Evolutionary conservation across 37 sponge, comb jelly and placozoan species (phyloP), one percentile per base, ranked within the genome.

Genomic region (Cliona cf. orientalis): DNA sequence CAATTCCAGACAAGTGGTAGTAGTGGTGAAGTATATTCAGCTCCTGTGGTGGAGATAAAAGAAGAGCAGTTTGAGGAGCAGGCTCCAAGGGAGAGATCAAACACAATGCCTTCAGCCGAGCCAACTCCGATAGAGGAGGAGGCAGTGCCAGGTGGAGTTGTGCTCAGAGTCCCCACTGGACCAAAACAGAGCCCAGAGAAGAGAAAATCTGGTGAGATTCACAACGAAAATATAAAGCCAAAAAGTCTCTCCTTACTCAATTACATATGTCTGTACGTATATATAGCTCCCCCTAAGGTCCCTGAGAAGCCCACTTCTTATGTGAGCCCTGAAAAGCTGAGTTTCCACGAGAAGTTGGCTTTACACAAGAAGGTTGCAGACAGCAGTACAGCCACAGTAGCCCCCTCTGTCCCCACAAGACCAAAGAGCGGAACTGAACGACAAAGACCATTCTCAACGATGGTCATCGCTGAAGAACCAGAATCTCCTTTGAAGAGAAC

Each of bases 281-380:
- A 9, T n/a, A 1, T 21, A 75, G 76, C 76, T 58, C 76, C 71
- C 26, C 81, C 81, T 23, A 69, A 59, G n/a, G 81, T 81, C 3
- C 34, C 42, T 26, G 72, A 81, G 58, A 81, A 81, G 61, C 81
- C 81, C 44, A 4, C 29, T 2, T 25, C 21, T 26, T 46, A 3
- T 0, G 43, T 65, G 25, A 33, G 36, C 22, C 89, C 89, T 37
- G 89, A 89, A 32, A 83, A 65, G 44, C 67, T 89, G 21, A 41
- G 74, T 31, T 89, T 89, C 66, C 62, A 72, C 21, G 89, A 82
- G 63, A 77, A 75, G 64, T 25, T 89, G 29, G 66, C 73, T 29
- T 58, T 83, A 29, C 71, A 88, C 72, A 76, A 81, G 78, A 75
- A 66, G 58, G 45, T 36, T 0, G 66, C 57, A 25, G 75, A 35